Conservation (phyloP, 2,888 invertebrate genomes). For the Cloeon dipterum region DNA sequence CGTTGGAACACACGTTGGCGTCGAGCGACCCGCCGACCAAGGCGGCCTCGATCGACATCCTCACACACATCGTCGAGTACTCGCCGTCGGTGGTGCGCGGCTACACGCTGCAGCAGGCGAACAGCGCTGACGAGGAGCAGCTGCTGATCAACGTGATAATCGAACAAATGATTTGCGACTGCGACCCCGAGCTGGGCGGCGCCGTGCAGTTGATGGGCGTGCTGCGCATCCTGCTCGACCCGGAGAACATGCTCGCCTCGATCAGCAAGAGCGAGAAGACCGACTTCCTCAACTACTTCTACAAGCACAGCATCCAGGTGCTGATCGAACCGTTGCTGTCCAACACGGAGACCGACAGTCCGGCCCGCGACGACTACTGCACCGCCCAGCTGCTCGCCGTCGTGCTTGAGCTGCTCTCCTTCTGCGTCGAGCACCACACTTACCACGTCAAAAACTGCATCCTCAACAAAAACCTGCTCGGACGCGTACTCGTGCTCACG, state of each 20-base stretch:
- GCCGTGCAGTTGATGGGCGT: slow-evolving; percentile 95
- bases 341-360: slow-evolving; percentile 76
- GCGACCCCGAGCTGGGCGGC: slow-evolving; percentile 90
- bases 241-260: slow-evolving; percentile 91
- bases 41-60: slow-evolving; percentile 91
- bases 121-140: slow-evolving; percentile 81
- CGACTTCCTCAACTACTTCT: slow-evolving; percentile 95
- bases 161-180: slow-evolving; percentile 92
- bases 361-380: slow-evolving; percentile 84
- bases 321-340: slow-evolving; percentile 87
- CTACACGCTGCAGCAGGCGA: slow-evolving; percentile 82
- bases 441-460: slow-evolving; percentile 97
- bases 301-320: slow-evolving; percentile 92
- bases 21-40: slow-evolving; percentile 87
- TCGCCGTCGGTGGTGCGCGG: slow-evolving; percentile 94
- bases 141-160: slow-evolving; percentile 84
- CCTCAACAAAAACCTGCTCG: slow-evolving; percentile 85
- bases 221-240: slow-evolving; percentile 76
- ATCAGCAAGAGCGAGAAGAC: slow-evolving; percentile 91
- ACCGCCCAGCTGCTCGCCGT: slow-evolving; percentile 88
- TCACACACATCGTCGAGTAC: slow-evolving; percentile 95
- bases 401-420: slow-evolving; percentile 85
- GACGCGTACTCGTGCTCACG: slow-evolving; percentile 87
- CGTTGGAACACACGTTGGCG: slow-evolving; percentile 72
- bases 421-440: slow-evolving; percentile 98